Percentiles rank a stretch among this genome's conserved stretches.
These are phyloP conservation scores for Ormyrus nitidulus DNA, from an alignment of 2,888 invertebrate species.

Conservation along the genomic window DNA sequence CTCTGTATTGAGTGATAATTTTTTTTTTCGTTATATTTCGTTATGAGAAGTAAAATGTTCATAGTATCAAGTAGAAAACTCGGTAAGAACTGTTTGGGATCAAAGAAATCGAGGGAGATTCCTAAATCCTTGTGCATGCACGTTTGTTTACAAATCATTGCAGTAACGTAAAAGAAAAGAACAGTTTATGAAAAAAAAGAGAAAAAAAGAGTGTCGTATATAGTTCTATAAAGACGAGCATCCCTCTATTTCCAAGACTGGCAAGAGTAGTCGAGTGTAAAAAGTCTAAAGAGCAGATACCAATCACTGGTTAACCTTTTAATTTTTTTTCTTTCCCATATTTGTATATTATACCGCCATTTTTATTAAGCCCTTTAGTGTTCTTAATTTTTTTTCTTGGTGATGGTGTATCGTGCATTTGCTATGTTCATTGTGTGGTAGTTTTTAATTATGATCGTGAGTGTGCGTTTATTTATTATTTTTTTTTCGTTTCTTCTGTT, in stretches of 20 bases:
- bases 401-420: conserved; percentile 75
- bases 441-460: conserved; percentile 58
- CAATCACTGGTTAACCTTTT: conserved; percentile 61
- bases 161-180: conserved; percentile 59
- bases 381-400: conserved; percentile 65
- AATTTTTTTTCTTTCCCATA: conserved; percentile 46
- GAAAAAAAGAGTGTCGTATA: conserved; percentile 65
- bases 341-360: conserved; percentile 62
- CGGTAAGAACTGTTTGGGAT: conserved; percentile 64
- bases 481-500: conserved; percentile 57
- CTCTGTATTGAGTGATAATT: not conserved
- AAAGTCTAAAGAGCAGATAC: conserved; percentile 62
- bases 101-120: conserved; percentile 72
- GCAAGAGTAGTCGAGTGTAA: conserved; percentile 73
- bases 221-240: conserved; percentile 72
- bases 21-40: conserved; percentile 6
- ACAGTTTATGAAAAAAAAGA: conserved; percentile 30
- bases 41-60: not conserved
- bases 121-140: conserved; percentile 68
- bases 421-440: conserved; percentile 73
- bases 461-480: conserved; percentile 50
- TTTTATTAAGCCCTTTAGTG: conserved; percentile 67
- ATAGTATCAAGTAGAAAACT: too few species aligned
- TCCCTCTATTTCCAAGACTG: conserved; percentile 74
- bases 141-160: conserved; percentile 72